Percentiles rank a stretch among this genome's conserved stretches.
Conservation (phyloP, 2,797 vertebrate species). For the Anableps anableps region DNA sequence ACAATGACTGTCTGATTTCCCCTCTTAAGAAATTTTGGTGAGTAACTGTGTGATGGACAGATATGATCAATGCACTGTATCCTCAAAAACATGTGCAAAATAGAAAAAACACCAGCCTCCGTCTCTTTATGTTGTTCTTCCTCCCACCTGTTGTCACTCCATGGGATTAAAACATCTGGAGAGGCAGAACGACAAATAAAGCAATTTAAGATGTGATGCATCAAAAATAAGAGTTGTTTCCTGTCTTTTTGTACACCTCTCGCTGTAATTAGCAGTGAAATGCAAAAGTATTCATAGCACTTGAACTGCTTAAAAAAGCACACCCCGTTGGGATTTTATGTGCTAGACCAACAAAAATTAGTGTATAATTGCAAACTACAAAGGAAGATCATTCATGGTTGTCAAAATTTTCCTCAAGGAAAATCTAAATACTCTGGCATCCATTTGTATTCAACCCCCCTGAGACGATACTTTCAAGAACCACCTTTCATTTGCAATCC, state of each 20-base stretch:
- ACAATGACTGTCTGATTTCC: slow-evolving; percentile 69
- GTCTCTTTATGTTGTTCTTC: slow-evolving; percentile 57
- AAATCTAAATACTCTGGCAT: background rate
- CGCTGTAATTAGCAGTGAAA: background rate
- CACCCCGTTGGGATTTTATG: background rate
- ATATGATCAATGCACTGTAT: slow-evolving; percentile 85
- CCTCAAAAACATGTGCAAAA: slow-evolving; percentile 86
- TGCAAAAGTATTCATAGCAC: background rate
- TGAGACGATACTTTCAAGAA: background rate
- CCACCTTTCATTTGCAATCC: background rate
- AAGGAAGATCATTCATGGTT: background rate
- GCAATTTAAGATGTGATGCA: background rate
- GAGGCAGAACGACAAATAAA: slow-evolving; percentile 29
- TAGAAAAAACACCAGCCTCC: slow-evolving; percentile 80
- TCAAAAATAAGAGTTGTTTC: background rate
- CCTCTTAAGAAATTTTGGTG: slow-evolving; percentile 70
- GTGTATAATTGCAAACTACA: background rate
- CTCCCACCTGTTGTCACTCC: slow-evolving; percentile 48
- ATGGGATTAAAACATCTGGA: slow-evolving; percentile 77
- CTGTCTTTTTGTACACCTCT: background rate
- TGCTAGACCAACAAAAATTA: background rate
- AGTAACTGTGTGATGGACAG: slow-evolving; percentile 78
- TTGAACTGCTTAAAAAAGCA: background rate
- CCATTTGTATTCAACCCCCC: background rate
- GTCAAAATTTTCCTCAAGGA: background rate